phyloP scores from a whole-genome alignment of 2,113 vertebrate genomes.

The Chroicocephalus ridibundus region DNA sequence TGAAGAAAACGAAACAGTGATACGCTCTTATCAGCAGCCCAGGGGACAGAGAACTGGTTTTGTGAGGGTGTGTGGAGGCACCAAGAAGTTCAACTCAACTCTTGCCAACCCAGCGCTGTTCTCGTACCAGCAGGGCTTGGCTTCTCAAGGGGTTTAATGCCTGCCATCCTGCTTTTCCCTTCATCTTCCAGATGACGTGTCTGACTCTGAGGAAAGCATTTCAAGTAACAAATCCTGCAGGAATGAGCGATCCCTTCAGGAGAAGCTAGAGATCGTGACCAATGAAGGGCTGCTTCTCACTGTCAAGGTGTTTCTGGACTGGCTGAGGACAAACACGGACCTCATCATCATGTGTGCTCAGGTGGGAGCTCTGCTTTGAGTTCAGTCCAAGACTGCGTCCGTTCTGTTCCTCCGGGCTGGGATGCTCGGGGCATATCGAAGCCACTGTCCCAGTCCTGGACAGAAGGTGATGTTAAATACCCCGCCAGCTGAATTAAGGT shows the following conservation, averaged over 20 bases:
- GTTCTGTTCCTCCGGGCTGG: background rate
- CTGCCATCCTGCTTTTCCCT: background rate
- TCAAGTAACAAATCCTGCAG: slow-evolving; percentile 83
- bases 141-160: background rate
- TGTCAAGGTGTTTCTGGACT: slow-evolving; percentile 95
- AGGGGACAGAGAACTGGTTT: background rate
- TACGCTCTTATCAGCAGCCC: background rate
- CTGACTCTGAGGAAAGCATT: slow-evolving; percentile 88
- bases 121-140: background rate
- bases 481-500: background rate
- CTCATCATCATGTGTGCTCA: slow-evolving; percentile 96
- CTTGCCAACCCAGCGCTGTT: background rate
- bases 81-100: background rate
- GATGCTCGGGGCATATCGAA: background rate
- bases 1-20: background rate
- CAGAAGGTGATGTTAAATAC: background rate
- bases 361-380: slow-evolving; percentile 59
- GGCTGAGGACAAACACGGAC: slow-evolving; percentile 94
- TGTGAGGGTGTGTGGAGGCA: background rate
- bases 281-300: slow-evolving; percentile 90
- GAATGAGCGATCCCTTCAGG: slow-evolving; percentile 87
- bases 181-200: slow-evolving; percentile 77
- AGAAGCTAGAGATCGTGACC: slow-evolving; percentile 88
- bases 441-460: background rate
- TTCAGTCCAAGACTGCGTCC: background rate